Percentiles rank a stretch among this genome's conserved stretches.
These are phyloP conservation scores for Tipula confusa DNA, from an alignment of 2,888 invertebrate species.

Conservation along the genomic window DNA sequence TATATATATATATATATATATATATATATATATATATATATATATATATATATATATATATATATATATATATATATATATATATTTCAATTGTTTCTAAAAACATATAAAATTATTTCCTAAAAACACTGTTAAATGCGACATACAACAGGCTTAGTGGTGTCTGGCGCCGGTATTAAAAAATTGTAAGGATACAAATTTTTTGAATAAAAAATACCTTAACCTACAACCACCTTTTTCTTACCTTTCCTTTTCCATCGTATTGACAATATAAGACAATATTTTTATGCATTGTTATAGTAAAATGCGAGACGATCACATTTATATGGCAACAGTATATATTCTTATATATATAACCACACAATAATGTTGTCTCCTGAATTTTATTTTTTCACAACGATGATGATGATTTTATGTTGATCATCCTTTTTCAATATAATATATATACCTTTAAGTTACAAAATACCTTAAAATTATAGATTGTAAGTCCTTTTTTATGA, in stretches of 20 bases:
- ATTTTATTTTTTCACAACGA: not conserved
- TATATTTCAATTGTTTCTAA: not conserved
- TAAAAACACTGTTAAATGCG: not conserved
- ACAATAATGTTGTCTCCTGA: not conserved
- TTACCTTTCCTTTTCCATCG: not conserved
- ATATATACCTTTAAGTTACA: not conserved
- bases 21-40: no score
- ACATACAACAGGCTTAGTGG: conserved; percentile 12
- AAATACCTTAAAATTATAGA: not conserved
- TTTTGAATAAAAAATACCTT: not conserved
- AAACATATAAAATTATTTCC: not conserved
- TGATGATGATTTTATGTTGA: conserved; percentile 13
- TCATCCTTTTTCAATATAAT: not conserved
- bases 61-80: no score
- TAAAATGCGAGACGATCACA: not conserved
- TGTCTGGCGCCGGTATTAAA: conserved; percentile 25
- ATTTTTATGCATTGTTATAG: not conserved
- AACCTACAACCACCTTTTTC: not conserved
- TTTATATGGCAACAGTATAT: not conserved
- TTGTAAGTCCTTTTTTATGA: not conserved
- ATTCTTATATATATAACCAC: not conserved
- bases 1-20: no score
- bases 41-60: no score
- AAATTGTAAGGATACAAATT: not conserved
- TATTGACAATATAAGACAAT: not conserved